A percentile compares a stretch with the other conserved stretches of the same genome.
Conservation (phyloP, 2,797 vertebrate genomes). For the Pygocentrus nattereri region DNA sequence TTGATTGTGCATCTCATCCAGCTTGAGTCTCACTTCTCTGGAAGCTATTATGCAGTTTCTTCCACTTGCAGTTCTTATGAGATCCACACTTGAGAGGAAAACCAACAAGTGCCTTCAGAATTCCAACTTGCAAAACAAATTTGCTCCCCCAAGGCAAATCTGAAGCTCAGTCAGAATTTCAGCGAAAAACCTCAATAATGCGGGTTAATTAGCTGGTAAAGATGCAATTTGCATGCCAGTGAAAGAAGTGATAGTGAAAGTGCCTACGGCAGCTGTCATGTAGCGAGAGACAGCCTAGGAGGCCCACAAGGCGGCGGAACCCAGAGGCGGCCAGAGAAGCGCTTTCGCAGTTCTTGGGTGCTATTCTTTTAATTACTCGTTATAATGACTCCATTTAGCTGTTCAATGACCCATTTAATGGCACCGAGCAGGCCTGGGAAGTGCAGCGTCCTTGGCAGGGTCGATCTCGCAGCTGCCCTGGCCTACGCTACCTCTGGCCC, state of each 20-base stretch:
- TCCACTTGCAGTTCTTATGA: neutral
- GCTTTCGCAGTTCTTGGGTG: slow-evolving; percentile 73
- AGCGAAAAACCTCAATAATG: slow-evolving; percentile 75
- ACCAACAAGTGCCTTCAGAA: slow-evolving; percentile 23
- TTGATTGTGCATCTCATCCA: neutral
- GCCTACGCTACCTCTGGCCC: slow-evolving; percentile 63
- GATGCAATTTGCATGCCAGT: slow-evolving; percentile 76
- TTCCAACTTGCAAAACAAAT: slow-evolving; percentile 62
- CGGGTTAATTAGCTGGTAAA: slow-evolving; percentile 76
- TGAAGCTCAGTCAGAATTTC: slow-evolving; percentile 70
- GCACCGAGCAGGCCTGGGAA: slow-evolving; percentile 81
- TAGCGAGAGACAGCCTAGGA: slow-evolving; percentile 67
- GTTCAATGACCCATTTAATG: slow-evolving; percentile 85
- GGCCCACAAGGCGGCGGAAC: slow-evolving; percentile 75
- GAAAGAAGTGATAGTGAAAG: slow-evolving; percentile 79
- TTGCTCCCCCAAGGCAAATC: slow-evolving; percentile 73
- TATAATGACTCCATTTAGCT: slow-evolving; percentile 87
- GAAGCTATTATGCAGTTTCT: neutral
- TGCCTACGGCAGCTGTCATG: slow-evolving; percentile 77
- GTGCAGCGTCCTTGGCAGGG: slow-evolving; percentile 82
- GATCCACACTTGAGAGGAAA: neutral
- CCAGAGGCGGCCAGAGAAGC: slow-evolving; percentile 68
- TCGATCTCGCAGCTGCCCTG: slow-evolving; percentile 80
- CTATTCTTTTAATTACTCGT: slow-evolving; percentile 86
- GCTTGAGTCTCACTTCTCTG: neutral